Percentiles rank a stretch among this genome's conserved stretches.
Conservation (phyloP, 2,113 vertebrate species). For the Pterocles burchelli region DNA sequence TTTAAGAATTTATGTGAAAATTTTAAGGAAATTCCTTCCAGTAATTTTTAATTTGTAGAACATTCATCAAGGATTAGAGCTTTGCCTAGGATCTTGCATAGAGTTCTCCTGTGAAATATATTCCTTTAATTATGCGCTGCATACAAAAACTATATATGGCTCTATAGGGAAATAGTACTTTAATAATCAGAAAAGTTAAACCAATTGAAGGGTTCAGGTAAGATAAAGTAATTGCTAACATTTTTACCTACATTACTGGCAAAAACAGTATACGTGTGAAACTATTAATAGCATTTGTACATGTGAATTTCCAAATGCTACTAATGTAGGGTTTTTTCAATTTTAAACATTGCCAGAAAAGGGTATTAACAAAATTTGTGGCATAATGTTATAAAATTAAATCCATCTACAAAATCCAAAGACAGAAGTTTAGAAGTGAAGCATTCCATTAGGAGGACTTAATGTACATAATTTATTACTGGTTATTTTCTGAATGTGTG, state of each 20-base stretch:
- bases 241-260: not conserved
- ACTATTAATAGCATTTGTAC: not conserved
- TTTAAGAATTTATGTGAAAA: not conserved
- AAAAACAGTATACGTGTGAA: not conserved
- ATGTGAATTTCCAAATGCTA: not conserved
- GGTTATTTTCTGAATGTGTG: not conserved
- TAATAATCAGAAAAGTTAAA: not conserved
- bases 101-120: not conserved
- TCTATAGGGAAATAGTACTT: not conserved
- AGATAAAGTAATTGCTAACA: not conserved
- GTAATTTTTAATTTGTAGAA: not conserved
- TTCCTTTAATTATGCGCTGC: not conserved
- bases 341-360: not conserved
- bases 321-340: accelerated
- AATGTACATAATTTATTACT: not conserved
- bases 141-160: not conserved
- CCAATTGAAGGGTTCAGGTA: not conserved
- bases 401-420: not conserved
- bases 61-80: not conserved
- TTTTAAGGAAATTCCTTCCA: not conserved
- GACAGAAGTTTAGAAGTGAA: not conserved
- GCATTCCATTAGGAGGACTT: not conserved
- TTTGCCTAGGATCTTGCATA: not conserved
- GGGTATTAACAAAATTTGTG: not conserved
- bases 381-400: not conserved